A percentile compares a stretch with the other conserved stretches of the same genome.
These are phyloP conservation scores for Atethmia centrago DNA, from an alignment of 2,888 invertebrate genomes.

Conservation along the genomic window DNA sequence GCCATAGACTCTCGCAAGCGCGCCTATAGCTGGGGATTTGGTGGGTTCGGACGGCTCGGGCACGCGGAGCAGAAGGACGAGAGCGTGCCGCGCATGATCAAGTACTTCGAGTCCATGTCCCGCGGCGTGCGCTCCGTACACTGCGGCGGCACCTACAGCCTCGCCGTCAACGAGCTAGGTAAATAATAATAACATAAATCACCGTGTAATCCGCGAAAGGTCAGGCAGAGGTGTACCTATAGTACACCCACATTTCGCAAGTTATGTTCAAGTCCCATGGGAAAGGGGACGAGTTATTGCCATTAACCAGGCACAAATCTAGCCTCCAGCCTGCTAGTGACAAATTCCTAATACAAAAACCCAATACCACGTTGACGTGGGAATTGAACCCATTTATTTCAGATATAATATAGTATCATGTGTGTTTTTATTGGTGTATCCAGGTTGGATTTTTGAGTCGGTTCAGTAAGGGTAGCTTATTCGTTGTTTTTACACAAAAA, in stretches of 20 bases:
- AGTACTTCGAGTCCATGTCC: constrained; percentile 96
- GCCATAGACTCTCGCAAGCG: constrained; percentile 97
- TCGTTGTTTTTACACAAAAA: too few relatives aligned
- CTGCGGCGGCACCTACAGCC: constrained; percentile 96
- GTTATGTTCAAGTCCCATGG: neutral
- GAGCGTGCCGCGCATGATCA: constrained; percentile 95
- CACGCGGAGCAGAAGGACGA: constrained; percentile 98
- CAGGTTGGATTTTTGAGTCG: too few relatives aligned
- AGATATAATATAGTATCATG: too few relatives aligned
- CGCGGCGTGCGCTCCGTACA: constrained; percentile 95
- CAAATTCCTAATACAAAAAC: neutral
- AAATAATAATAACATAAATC: neutral
- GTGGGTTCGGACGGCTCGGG: constrained; percentile 97
- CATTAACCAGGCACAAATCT: neutral
- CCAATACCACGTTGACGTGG: neutral
- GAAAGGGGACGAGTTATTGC: neutral
- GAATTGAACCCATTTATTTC: neutral
- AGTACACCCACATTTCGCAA: neutral
- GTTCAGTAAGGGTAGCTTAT: too few relatives aligned
- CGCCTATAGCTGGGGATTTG: constrained; percentile 98
- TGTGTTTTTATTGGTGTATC: too few relatives aligned
- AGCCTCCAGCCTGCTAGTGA: neutral
- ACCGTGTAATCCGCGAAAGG: neutral
- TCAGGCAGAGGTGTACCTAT: neutral
- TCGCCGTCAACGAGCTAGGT: constrained; percentile 95